Evolutionary conservation across 2,888 invertebrate genomes (phyloP).

Genomic region (Machimus rusticus): DNA sequence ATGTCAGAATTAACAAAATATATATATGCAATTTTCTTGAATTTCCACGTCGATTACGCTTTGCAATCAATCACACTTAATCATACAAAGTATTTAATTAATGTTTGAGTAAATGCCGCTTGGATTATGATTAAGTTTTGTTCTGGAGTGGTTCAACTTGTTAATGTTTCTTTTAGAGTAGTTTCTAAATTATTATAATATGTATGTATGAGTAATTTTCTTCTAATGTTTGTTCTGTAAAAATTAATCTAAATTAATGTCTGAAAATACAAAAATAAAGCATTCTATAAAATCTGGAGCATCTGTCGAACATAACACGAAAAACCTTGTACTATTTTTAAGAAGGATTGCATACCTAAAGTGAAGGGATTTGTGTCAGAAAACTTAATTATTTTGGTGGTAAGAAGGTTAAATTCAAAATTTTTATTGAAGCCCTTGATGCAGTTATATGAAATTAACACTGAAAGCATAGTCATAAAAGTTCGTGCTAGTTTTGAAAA

Average conservation of each 20-base stretch:
- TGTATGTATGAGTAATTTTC: too few species aligned
- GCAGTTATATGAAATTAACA: background rate
- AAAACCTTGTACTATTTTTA: background rate
- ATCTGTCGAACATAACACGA: background rate
- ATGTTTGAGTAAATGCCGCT: background rate
- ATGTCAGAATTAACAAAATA: background rate
- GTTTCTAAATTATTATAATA: too few species aligned
- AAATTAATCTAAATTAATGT: too few species aligned
- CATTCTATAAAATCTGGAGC: background rate
- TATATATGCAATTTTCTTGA: background rate
- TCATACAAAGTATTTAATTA: background rate
- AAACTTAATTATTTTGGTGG: background rate
- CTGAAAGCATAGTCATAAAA: too few species aligned
- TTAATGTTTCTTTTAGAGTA: too few species aligned
- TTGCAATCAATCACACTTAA: background rate
- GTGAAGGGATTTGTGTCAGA: background rate
- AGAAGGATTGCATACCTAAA: background rate
- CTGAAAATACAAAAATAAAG: too few species aligned
- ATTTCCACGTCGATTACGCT: background rate
- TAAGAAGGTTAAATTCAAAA: background rate
- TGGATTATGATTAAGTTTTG: background rate
- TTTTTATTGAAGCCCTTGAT: background rate
- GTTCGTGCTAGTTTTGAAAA: too few species aligned
- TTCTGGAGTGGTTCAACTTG: too few species aligned
- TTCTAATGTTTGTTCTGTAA: too few species aligned